These are phyloP conservation scores for Melanotaenia pygmaea DNA, from an alignment of 2,797 vertebrate species.

Conservation along the genomic window DNA sequence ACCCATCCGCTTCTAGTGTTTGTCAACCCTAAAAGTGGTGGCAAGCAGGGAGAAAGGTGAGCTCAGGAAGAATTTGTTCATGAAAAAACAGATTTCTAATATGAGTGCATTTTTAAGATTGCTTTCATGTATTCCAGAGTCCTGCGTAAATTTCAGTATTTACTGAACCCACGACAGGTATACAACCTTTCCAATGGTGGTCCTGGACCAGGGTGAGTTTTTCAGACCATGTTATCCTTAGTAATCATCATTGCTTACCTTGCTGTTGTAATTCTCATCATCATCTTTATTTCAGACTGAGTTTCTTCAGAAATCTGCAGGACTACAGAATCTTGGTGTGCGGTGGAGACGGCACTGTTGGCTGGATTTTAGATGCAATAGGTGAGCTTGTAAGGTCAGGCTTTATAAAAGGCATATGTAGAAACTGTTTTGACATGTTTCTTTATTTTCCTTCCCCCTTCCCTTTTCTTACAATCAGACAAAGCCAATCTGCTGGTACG, in stretches of 20 bases:
- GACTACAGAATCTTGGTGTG: conserved; percentile 91
- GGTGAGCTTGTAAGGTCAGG: conserved; percentile 78
- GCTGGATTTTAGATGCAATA: conserved; percentile 94
- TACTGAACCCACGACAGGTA: conserved; percentile 94
- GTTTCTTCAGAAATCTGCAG: conserved; percentile 89
- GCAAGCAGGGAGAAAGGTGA: conserved; percentile 95
- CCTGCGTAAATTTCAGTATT: conserved; percentile 92
- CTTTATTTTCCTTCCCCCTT: conserved; percentile 7
- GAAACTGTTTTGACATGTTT: neutral
- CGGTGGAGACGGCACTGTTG: conserved; percentile 94
- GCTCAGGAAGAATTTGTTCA: conserved; percentile 9
- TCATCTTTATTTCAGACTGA: conserved; percentile 80
- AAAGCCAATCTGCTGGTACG: conserved; percentile 85
- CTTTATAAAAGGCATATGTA: neutral
- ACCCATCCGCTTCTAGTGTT: conserved; percentile 95
- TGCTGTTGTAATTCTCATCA: neutral
- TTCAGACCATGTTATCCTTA: neutral
- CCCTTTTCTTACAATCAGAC: conserved; percentile 75
- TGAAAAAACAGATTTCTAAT: neutral
- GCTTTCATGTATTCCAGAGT: conserved; percentile 81
- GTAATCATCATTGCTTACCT: neutral
- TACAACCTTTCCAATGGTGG: conserved; percentile 90
- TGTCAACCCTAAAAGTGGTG: conserved; percentile 94
- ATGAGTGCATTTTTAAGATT: neutral
- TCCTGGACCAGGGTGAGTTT: conserved; percentile 88